Percentiles rank a stretch among this genome's conserved stretches.
phyloP scores from a whole-genome alignment of 1,140 invertebrate species.

The Trialeurodes vaporariorum region DNA sequence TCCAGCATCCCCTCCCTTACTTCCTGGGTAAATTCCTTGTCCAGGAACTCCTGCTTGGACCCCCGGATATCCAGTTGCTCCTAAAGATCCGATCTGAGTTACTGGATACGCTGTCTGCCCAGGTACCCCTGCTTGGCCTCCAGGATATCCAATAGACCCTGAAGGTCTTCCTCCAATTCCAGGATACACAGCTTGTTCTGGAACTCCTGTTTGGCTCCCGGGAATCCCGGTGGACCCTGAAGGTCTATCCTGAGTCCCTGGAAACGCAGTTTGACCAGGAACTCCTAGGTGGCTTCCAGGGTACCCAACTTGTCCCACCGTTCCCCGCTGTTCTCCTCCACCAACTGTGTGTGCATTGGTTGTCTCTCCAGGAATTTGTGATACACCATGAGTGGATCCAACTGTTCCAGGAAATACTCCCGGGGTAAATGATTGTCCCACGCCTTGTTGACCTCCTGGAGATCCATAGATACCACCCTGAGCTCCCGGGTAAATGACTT shows the following conservation, averaged over 20 bases:
- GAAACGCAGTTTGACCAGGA: not conserved
- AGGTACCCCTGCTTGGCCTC: not conserved
- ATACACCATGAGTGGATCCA: too few relatives aligned
- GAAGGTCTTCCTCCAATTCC: not conserved
- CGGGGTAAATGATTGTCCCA: not conserved
- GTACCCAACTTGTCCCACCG: constrained; percentile 13
- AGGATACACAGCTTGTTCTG: not conserved
- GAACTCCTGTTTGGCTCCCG: not conserved
- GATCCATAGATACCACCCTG: constrained; percentile 15
- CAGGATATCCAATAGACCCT: not conserved
- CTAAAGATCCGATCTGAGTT: too few relatives aligned
- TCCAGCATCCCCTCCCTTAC: too few relatives aligned
- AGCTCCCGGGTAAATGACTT: constrained; percentile 11
- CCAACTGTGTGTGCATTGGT: constrained; percentile 12
- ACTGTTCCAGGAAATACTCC: constrained; percentile 8
- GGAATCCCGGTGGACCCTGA: constrained; percentile 11
- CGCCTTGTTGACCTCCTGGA: constrained; percentile 18
- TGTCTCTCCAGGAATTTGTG: constrained; percentile 13
- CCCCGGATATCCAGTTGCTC: too few relatives aligned
- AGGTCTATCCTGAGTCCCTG: constrained; percentile 13
- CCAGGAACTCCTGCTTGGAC: too few relatives aligned
- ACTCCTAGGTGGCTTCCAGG: constrained; percentile 11
- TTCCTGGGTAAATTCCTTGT: too few relatives aligned
- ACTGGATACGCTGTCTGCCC: too few relatives aligned
- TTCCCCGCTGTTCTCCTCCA: constrained; percentile 8